phyloP scores from a whole-genome alignment of 2,113 vertebrate species.

The Leuciscus idus region DNA sequence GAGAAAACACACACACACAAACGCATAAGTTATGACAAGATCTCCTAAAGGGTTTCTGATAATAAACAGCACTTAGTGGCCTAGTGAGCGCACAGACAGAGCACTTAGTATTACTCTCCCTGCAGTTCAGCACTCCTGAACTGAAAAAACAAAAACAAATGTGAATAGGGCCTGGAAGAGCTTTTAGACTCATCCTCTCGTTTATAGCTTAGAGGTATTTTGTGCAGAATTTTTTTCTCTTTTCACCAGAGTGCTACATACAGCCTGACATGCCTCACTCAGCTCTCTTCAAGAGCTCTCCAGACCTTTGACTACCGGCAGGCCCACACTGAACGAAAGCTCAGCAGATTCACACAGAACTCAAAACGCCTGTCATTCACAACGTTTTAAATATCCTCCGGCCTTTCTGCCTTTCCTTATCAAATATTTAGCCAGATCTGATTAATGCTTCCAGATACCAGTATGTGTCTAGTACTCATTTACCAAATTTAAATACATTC shows the following conservation, averaged over 20 bases:
- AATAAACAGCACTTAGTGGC: constrained; percentile 41
- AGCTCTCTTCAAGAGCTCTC: constrained; percentile 8
- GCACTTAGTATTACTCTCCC: constrained; percentile 29
- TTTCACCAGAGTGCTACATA: constrained; percentile 40
- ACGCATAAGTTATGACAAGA: constrained; percentile 12
- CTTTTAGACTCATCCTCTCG: constrained; percentile 49
- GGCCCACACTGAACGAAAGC: neutral
- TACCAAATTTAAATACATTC: neutral
- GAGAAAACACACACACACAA: constrained; percentile 20
- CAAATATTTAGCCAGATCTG: constrained; percentile 7
- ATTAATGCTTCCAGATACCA: neutral
- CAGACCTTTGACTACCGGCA: neutral
- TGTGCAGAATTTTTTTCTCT: constrained; percentile 44
- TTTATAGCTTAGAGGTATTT: constrained; percentile 31
- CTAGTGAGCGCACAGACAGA: constrained; percentile 45
- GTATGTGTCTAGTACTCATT: neutral
- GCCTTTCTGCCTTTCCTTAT: neutral
- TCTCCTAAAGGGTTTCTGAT: constrained; percentile 25
- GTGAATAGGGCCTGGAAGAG: constrained; percentile 24
- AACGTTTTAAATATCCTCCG: constrained; percentile 2
- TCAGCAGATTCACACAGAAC: neutral
- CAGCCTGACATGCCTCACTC: constrained; percentile 22
- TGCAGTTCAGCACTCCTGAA: constrained; percentile 8
- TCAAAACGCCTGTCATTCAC: constrained; percentile 10
- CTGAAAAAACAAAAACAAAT: neutral